A percentile compares a stretch with the other conserved stretches of the same genome.
phyloP scores from a whole-genome alignment of 2,888 invertebrate species.

The Yponomeuta sedellus region DNA sequence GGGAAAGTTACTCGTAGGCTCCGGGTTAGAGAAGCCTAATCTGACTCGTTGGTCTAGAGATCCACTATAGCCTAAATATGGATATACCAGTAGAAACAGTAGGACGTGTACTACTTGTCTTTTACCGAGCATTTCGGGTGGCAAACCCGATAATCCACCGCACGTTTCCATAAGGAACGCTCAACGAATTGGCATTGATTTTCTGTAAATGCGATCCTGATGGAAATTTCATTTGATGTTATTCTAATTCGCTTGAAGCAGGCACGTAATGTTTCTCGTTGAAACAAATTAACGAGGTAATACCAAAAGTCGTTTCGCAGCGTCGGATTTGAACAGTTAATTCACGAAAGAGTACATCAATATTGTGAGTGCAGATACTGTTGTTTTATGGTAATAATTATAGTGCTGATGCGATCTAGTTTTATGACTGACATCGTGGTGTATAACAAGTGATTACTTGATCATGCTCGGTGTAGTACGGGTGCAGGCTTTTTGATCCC shows the following conservation, averaged over 20 bases:
- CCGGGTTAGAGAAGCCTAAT: no score
- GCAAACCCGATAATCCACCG: neutral
- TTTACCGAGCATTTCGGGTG: neutral
- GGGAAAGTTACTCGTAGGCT: no score
- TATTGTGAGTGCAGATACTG: conserved; percentile 7
- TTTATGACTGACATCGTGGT: conserved; percentile 28
- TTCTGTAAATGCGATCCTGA: conserved; percentile 11
- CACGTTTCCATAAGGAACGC: conserved; percentile 6
- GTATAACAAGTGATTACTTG: conserved; percentile 36
- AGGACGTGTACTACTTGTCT: neutral
- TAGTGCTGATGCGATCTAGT: conserved; percentile 27
- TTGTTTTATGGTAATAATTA: conserved; percentile 12
- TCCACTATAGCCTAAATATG: no score
- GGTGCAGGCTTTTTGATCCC: conserved; percentile 62
- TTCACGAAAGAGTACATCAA: neutral
- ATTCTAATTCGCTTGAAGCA: conserved; percentile 11
- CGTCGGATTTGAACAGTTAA: conserved; percentile 1
- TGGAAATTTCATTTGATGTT: conserved; percentile 12
- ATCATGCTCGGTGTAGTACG: conserved; percentile 71
- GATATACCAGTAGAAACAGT: no score
- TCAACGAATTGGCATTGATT: conserved; percentile 5
- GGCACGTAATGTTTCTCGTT: conserved; percentile 12
- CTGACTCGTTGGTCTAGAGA: no score
- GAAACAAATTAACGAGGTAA: conserved; percentile 7
- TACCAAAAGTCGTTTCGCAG: conserved; percentile 1